These are phyloP conservation scores for Takifugu rubripes DNA, from an alignment of 2,797 vertebrate species.

Conservation along the genomic window DNA sequence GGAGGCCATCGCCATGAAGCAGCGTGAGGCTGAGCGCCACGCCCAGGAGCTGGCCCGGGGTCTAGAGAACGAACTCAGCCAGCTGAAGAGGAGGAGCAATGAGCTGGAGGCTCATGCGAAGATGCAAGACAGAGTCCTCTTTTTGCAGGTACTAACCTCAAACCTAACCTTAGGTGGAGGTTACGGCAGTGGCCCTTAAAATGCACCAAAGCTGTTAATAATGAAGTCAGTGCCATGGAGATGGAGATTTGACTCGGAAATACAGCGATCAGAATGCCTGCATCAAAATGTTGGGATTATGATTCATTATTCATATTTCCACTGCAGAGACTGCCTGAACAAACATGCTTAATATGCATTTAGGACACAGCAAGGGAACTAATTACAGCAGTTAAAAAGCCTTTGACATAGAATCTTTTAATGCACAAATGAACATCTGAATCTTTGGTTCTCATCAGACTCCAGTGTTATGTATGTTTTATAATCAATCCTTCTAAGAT, in stretches of 20 bases:
- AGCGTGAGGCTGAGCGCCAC: constrained; percentile 71
- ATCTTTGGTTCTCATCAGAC: background rate
- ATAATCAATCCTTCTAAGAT: background rate
- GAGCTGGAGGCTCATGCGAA: constrained; percentile 72
- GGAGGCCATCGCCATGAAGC: constrained; percentile 68
- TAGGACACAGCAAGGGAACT: constrained; percentile 16
- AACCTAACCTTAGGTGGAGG: no score
- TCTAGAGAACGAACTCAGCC: constrained; percentile 76
- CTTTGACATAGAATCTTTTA: no score
- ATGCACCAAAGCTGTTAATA: background rate
- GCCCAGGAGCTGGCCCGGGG: constrained; percentile 69
- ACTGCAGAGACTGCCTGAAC: constrained; percentile 8
- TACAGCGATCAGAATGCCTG: background rate
- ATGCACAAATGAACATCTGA: background rate
- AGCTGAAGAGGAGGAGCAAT: constrained; percentile 69
- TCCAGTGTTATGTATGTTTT: background rate
- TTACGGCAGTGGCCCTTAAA: no score
- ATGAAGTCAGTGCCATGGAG: background rate
- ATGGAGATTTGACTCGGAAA: no score
- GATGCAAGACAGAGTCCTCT: constrained; percentile 69
- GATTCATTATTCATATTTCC: constrained; percentile 12
- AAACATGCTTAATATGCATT: constrained; percentile 33
- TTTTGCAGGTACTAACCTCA: constrained; percentile 70
- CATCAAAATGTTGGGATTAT: background rate
- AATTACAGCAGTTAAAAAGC: constrained; percentile 10